Base-by-base conservation (phyloP, 2,113 vertebrate genomes). In the Dipodomys spectabilis region DNA sequence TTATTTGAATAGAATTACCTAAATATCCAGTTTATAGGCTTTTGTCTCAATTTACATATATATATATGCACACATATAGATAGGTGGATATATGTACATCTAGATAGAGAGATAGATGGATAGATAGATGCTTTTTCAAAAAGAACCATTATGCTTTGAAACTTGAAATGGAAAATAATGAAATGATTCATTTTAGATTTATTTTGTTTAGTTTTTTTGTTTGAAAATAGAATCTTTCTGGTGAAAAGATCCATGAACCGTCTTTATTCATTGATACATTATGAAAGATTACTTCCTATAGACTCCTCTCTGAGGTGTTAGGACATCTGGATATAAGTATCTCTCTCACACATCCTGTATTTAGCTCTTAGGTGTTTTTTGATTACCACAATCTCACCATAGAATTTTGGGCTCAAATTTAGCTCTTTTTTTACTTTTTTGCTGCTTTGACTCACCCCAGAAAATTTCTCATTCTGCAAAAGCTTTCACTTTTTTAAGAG, bases 301-400 rank as follows among this genome's bases (percentile, higher is more conserved):
- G 77, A 79, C 49, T 82, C 39, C 77, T 79, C 77, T 87, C 25
- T 9, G 35, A 81, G 68, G 60, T 19, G 82, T 67, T 69, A 89
- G 71, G 87, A 71, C 87, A 90, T 91, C 90, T 95, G 93, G 75
- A 65, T 90, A 62, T 87, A 91, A 94, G 75, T 85, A 49, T 88
- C 94, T 91, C 82, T 87, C 78, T 62, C 35, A 28, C 0, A 53
- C 82, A 20, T 93, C 57, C 72, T 82, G 53, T 62, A 67, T 85
- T 94, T 84, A 87, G 79, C 67, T 96, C 85, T 91, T 96, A 95
- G 75, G 87, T 93, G 44, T 91, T 89, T 39, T 85, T 45, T 73
- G 87, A 92, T 80, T 35, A 88, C 93, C 93, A 65, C 25, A 69
- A 49, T 95, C 94, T 90, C 25, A 80, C 13, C 79, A 49, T 35